Conservation (phyloP, 2,797 vertebrate genomes). For the Mus minutoides region DNA sequence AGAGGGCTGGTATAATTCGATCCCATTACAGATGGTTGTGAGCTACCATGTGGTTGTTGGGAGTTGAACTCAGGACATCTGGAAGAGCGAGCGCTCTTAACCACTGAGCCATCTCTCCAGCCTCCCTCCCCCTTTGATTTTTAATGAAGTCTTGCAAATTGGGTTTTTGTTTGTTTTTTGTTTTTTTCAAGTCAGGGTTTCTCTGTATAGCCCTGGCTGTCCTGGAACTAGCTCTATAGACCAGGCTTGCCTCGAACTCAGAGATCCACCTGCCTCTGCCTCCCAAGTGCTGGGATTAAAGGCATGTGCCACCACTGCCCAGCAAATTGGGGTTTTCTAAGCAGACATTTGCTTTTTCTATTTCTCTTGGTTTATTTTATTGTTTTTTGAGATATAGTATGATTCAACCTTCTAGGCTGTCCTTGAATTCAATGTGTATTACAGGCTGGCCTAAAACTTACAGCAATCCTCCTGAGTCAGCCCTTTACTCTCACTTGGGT, state of each 20-base stretch:
- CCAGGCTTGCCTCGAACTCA: too few species aligned
- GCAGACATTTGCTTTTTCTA: not conserved
- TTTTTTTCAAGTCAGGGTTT: too few species aligned
- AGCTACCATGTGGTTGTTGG: not conserved
- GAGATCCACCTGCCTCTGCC: too few species aligned
- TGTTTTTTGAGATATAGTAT: not conserved
- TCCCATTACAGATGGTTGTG: not conserved
- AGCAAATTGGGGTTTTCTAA: not conserved
- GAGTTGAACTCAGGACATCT: not conserved
- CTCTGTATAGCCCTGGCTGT: too few species aligned
- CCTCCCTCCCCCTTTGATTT: too few species aligned
- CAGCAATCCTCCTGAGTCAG: not conserved
- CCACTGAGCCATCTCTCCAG: not conserved
- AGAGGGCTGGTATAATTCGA: not conserved
- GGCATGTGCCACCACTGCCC: too few species aligned
- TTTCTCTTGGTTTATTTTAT: not conserved
- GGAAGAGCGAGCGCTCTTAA: not conserved
- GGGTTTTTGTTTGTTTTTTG: not conserved
- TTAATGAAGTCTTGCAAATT: not conserved
- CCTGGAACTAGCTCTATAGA: too few species aligned
- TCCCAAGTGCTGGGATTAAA: too few species aligned
- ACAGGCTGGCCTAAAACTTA: too few species aligned
- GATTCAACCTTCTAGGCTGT: not conserved
- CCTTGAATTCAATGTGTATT: not conserved
- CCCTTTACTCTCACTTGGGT: not conserved